Evolutionary conservation across 2,797 vertebrate species (phyloP), one percentile per base, ranked within the genome.

Genomic region (Sebastes kiyomatsui): DNA sequence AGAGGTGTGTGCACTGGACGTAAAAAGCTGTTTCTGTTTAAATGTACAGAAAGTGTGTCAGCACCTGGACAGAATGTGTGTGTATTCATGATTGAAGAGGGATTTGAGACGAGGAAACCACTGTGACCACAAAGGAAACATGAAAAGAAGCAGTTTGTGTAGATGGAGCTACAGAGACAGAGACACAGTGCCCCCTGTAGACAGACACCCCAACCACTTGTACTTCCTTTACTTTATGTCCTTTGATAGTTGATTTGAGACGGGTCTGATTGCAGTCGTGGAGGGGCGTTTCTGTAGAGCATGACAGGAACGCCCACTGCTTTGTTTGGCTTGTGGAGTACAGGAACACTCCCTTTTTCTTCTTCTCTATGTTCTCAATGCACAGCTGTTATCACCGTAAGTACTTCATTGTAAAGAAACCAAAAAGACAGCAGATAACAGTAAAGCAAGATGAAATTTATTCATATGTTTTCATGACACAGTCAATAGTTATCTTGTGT

Each of bases 181-280:
- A 67, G 22, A 62, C 46, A 85, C 74, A 88, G 85, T 23, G 87
- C 91, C 92, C 90, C 86, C 93, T 90, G 27, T 73, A 72, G 90
- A 46, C 46, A 9, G 9, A 62, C 77, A 64, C 12, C 1, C 4
- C 18, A 67, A 78, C 27, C 13, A 30, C 46, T 7, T 46, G n/a
- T 18, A 7, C 35, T 74, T 20, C 7, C 9, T 66, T 13, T 6
- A 52, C 28, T 12, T 4, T 2, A 4, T 52, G 66, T 49, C 9
- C 22, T 52, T 42, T 72, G 22, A 23, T 25, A 12, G 35, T 74
- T 65, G 16, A 23, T 18, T 74, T 4, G 3, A 46, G 42, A 46
- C 3, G 14, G 42, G 42, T 46, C 42, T 46, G 42, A 46, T 46
- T 22, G 55, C 23, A 25, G 12, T 58, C 23, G 14, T 46, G 42